Evolutionary conservation across 1,140 invertebrate species (phyloP).

Genomic region (Lepidurus packardi): DNA sequence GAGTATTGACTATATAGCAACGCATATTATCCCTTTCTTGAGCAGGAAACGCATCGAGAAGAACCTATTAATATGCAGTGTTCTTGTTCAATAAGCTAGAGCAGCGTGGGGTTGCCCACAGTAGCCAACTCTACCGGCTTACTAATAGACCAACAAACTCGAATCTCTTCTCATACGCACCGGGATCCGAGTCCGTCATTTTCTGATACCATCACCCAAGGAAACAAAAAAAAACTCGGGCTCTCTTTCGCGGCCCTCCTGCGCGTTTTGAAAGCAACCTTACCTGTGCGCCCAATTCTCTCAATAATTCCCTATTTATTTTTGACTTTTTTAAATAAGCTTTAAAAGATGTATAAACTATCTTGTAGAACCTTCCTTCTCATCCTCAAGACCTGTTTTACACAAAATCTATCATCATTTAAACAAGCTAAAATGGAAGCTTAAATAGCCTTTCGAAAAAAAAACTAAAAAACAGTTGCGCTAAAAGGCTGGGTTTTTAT

Average conservation of each 20-base stretch:
- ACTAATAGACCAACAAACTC: slow-evolving; percentile 19
- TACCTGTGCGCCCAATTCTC: background rate
- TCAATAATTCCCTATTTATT: background rate
- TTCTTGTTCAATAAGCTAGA: slow-evolving; percentile 10
- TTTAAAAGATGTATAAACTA: background rate
- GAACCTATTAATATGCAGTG: slow-evolving; percentile 7
- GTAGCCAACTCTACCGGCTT: slow-evolving; percentile 6
- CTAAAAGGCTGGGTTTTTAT: no score
- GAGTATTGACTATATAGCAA: no score
- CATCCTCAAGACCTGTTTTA: no score
- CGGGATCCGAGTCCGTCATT: slow-evolving; percentile 12
- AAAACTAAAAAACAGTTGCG: no score
- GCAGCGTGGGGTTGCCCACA: slow-evolving; percentile 20
- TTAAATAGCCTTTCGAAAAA: no score
- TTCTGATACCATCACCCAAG: background rate
- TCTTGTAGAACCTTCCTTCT: background rate
- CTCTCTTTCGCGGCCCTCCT: background rate
- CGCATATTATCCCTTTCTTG: background rate
- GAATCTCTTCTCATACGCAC: slow-evolving; percentile 9
- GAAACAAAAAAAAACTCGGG: no score
- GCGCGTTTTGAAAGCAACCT: background rate
- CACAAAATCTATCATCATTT: no score
- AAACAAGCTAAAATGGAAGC: no score
- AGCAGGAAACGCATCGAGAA: background rate
- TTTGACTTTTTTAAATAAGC: background rate